Percentiles rank a stretch among this genome's conserved stretches.
These are phyloP conservation scores for Margarornis squamiger DNA, from an alignment of 2,797 vertebrate species.

Conservation along the genomic window DNA sequence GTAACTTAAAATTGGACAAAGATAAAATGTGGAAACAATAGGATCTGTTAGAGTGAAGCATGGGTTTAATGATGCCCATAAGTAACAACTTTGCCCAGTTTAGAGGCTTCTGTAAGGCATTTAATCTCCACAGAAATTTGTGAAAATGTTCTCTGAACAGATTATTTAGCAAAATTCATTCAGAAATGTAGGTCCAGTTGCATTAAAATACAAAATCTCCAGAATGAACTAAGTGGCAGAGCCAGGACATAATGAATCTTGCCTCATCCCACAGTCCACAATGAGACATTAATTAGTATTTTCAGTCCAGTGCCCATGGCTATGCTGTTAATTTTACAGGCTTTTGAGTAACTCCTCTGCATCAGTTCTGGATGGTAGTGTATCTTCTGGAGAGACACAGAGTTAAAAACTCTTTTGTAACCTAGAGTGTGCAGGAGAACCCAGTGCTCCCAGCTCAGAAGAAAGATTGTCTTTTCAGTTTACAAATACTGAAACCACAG, in stretches of 20 bases:
- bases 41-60: not conserved
- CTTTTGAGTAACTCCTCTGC: slow-evolving; percentile 51
- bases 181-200: not conserved
- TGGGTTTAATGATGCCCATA: not conserved
- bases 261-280: slow-evolving; percentile 28
- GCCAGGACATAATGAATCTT: slow-evolving; percentile 43
- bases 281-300: slow-evolving; percentile 52
- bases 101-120: not conserved
- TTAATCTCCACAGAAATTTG: not conserved
- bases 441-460: not conserved
- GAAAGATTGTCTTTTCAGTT: not conserved
- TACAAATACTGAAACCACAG: not conserved
- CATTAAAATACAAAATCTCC: slow-evolving; percentile 13
- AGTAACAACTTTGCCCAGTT: not conserved
- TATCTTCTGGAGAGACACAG: slow-evolving; percentile 9
- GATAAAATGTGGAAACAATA: not conserved
- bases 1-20: not conserved
- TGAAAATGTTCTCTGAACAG: not conserved
- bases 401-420: slow-evolving; percentile 14
- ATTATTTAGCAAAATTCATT: not conserved
- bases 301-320: slow-evolving; percentile 32
- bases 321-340: slow-evolving; percentile 52
- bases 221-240: slow-evolving; percentile 27
- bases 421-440: not conserved
- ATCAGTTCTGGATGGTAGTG: not conserved